Evolutionary conservation across 2,797 vertebrate genomes (phyloP).

Genomic region (Falco naumanni): DNA sequence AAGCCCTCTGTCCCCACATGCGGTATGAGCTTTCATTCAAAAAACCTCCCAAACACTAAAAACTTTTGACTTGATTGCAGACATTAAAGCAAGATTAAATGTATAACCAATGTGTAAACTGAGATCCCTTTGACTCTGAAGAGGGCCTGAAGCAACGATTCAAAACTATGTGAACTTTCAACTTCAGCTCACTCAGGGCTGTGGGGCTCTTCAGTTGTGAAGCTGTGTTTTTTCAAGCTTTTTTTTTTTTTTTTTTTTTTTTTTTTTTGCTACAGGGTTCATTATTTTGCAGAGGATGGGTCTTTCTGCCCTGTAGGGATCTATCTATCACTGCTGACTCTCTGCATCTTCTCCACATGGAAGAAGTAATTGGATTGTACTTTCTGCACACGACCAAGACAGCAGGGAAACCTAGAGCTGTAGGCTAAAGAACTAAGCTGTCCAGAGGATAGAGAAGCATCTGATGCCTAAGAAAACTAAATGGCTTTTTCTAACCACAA

Average conservation of each 20-base stretch:
- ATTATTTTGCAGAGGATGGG: conserved; percentile 43
- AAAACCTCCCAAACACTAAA: conserved; percentile 59
- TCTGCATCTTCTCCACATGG: conserved; percentile 42
- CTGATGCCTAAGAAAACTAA: background rate
- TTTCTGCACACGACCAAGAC: background rate
- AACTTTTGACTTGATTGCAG: conserved; percentile 38
- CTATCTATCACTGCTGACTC: conserved; percentile 32
- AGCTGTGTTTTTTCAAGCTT: background rate
- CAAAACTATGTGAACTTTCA: conserved; percentile 25
- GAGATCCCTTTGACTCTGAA: conserved; percentile 24
- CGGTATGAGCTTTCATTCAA: background rate
- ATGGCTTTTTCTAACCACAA: background rate
- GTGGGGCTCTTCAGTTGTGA: background rate
- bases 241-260: background rate
- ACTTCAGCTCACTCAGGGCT: background rate
- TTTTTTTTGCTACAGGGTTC: background rate
- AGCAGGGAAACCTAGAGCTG: background rate
- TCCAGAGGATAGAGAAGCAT: background rate
- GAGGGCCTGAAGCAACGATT: conserved; percentile 29
- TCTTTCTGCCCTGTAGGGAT: conserved; percentile 44
- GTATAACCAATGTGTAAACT: background rate
- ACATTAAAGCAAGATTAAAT: background rate
- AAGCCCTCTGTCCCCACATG: background rate
- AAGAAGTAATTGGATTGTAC: conserved; percentile 58
- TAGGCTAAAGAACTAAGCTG: background rate